Evolutionary conservation across 2,113 vertebrate genomes (phyloP).

Genomic region (Mohoua ochrocephala): DNA sequence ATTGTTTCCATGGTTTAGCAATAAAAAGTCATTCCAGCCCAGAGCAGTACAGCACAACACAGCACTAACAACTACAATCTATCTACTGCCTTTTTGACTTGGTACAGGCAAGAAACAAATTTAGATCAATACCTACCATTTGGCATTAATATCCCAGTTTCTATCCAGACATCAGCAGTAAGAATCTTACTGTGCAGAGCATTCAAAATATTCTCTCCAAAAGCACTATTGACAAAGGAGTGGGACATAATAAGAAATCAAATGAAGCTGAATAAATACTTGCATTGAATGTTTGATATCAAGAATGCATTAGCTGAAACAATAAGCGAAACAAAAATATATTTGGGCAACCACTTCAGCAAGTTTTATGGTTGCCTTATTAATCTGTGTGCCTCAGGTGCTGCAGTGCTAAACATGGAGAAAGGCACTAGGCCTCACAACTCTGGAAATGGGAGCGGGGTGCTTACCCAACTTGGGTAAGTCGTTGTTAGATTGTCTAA

Average conservation of each 20-base stretch:
- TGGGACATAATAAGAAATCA: conserved; percentile 63
- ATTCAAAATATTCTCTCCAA: conserved; percentile 50
- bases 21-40: background rate
- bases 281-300: background rate
- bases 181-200: conserved; percentile 8
- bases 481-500: background rate
- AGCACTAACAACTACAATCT: background rate
- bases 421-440: background rate
- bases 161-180: conserved; percentile 31
- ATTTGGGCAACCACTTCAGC: background rate
- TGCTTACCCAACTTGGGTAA: background rate
- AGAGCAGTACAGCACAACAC: background rate
- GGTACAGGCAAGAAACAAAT: conserved; percentile 54
- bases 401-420: background rate
- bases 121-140: conserved; percentile 52
- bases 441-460: background rate
- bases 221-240: conserved; percentile 63
- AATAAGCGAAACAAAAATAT: background rate
- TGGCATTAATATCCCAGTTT: conserved; percentile 63
- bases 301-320: conserved; percentile 41
- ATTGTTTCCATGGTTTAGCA: background rate
- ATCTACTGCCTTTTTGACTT: background rate
- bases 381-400: background rate
- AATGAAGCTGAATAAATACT: conserved; percentile 73
- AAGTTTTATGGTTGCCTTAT: background rate